A percentile compares a stretch with the other conserved stretches of the same genome.
phyloP scores from a whole-genome alignment of 1,140 invertebrate species.

The Dufourea novaeangliae region DNA sequence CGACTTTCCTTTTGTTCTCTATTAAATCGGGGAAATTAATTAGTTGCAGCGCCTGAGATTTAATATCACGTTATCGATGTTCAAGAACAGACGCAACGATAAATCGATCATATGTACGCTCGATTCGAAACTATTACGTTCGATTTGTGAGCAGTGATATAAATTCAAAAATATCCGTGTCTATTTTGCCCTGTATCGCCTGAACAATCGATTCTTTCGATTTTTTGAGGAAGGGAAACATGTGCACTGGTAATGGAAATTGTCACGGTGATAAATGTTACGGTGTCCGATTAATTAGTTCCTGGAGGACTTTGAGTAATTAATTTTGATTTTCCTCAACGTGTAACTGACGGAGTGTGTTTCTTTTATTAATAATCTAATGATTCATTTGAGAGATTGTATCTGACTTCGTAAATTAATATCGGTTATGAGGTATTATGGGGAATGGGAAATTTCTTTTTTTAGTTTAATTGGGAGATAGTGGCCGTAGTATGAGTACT shows the following conservation, averaged over 20 bases:
- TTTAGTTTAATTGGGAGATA: too few relatives aligned
- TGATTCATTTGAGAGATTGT: not conserved
- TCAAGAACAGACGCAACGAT: not conserved
- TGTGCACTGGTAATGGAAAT: not conserved
- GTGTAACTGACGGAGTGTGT: not conserved
- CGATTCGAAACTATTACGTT: not conserved
- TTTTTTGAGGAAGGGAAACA: not conserved
- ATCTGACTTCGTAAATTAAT: too few relatives aligned
- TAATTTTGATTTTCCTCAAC: not conserved
- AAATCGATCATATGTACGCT: not conserved
- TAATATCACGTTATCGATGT: not conserved
- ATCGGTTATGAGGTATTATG: too few relatives aligned
- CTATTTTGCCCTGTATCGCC: not conserved
- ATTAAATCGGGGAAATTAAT: constrained; percentile 32
- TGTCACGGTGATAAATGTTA: not conserved
- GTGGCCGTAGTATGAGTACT: too few relatives aligned
- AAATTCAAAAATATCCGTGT: not conserved
- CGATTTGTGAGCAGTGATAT: not conserved
- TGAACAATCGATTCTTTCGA: constrained; percentile 1
- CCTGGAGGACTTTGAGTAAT: not conserved
- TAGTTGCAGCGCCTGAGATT: not conserved
- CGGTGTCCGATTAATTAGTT: too few relatives aligned
- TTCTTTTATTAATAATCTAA: not conserved
- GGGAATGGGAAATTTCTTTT: too few relatives aligned
- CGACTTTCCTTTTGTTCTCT: constrained; percentile 33